These are phyloP conservation scores for Embidobia sp. DNA, from an alignment of 2,888 invertebrate genomes.

Conservation along the genomic window DNA sequence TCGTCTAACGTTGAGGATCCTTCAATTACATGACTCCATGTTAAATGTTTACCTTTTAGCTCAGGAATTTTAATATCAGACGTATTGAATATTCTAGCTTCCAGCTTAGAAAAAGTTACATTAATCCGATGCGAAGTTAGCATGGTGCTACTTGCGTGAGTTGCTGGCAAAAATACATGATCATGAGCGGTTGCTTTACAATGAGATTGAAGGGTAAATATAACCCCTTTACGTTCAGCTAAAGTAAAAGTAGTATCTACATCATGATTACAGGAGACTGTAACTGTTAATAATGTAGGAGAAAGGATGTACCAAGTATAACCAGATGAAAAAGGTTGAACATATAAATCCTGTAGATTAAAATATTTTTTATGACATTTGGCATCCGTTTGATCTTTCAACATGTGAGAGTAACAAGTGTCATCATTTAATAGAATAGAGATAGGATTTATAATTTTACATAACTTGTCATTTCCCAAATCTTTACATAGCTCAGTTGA, in stretches of 20 bases:
- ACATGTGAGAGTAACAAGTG: constrained; percentile 1
- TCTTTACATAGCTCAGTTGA: not conserved
- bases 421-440: constrained; percentile 4
- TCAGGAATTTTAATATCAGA: constrained; percentile 4
- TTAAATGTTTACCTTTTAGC: constrained; percentile 15
- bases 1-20: too few species aligned
- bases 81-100: not conserved
- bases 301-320: constrained; percentile 2
- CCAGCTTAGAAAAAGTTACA: not conserved
- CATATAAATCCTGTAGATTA: not conserved
- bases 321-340: not conserved
- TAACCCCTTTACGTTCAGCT: not conserved
- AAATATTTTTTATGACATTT: constrained; percentile 4
- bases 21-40: constrained; percentile 1
- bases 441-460: not conserved
- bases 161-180: not conserved
- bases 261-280: not conserved
- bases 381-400: constrained; percentile 5
- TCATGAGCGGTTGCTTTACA: not conserved
- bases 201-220: constrained; percentile 1
- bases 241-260: not conserved
- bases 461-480: constrained; percentile 1
- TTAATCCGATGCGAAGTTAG: not conserved
- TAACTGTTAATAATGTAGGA: not conserved
- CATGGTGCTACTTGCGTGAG: not conserved